A percentile compares a stretch with the other conserved stretches of the same genome.
Conservation (phyloP, 2,113 vertebrate species). For the Lagenorhynchus albirostris region DNA sequence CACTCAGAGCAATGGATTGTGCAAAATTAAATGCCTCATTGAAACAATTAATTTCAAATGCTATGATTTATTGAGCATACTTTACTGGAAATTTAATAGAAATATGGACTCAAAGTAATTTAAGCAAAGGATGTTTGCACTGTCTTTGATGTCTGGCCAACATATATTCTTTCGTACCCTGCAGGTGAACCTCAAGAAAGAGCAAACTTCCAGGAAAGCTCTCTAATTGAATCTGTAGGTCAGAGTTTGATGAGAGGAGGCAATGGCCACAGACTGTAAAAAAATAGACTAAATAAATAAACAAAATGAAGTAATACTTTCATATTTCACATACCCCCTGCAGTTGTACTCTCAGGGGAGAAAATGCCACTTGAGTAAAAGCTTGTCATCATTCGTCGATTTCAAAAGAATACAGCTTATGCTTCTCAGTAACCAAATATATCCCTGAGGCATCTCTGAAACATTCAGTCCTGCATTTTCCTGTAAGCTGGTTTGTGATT, state of each 20-base stretch:
- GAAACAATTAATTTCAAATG: conserved; percentile 84
- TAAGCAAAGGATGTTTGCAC: conserved; percentile 75
- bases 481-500: neutral
- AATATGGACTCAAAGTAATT: conserved; percentile 79
- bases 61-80: conserved; percentile 79
- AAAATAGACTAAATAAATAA: conserved; percentile 60
- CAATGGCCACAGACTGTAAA: conserved; percentile 45
- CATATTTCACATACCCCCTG: conserved; percentile 46
- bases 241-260: conserved; percentile 68
- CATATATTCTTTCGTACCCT: conserved; percentile 75
- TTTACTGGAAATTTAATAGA: conserved; percentile 82
- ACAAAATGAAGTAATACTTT: conserved; percentile 68
- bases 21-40: conserved; percentile 80
- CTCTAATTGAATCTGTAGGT: conserved; percentile 68
- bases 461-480: conserved; percentile 35
- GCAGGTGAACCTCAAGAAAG: conserved; percentile 78
- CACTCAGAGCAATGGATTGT: conserved; percentile 72
- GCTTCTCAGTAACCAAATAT: conserved; percentile 56
- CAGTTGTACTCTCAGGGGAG: conserved; percentile 32
- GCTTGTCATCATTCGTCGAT: conserved; percentile 55
- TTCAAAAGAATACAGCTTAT: conserved; percentile 35
- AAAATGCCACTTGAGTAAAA: conserved; percentile 64
- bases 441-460: conserved; percentile 56
- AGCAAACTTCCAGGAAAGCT: conserved; percentile 75
- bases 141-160: conserved; percentile 74